Evolutionary conservation across 1,140 invertebrate genomes (phyloP).

Genomic region (Philotrypesis tridentata): DNA sequence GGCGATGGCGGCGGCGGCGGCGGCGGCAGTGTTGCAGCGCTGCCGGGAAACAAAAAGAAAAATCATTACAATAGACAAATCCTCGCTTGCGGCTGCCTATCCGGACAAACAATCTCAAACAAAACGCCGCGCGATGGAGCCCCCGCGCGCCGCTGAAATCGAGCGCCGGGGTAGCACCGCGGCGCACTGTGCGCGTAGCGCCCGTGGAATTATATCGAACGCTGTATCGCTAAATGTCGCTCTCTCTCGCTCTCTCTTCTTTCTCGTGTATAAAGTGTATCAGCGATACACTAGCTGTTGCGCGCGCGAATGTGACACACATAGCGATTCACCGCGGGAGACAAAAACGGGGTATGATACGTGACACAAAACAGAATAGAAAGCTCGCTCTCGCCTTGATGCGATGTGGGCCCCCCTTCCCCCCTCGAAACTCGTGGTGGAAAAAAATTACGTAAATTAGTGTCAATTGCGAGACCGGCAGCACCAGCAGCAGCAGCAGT

Average conservation of each 20-base stretch:
- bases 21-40: neutral
- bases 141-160: neutral
- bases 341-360: neutral
- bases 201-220: conserved; percentile 7
- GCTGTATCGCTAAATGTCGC: conserved; percentile 17
- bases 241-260: too few species aligned
- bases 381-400: neutral
- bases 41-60: neutral
- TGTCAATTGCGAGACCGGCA: conserved; percentile 54
- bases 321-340: too few species aligned
- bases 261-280: neutral
- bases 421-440: neutral
- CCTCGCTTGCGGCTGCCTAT: neutral
- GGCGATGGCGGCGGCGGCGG: neutral
- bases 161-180: neutral
- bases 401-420: conserved; percentile 30
- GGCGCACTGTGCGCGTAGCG: too few species aligned
- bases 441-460: conserved; percentile 63
- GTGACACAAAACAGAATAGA: neutral
- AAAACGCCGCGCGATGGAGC: conserved; percentile 18
- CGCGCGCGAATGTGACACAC: neutral
- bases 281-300: too few species aligned
- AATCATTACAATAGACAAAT: conserved; percentile 36
- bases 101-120: conserved; percentile 28
- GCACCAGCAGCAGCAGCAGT: conserved; percentile 20